Conservation (phyloP, 2,888 invertebrate genomes). For the Zhengitettix transpicula region DNA sequence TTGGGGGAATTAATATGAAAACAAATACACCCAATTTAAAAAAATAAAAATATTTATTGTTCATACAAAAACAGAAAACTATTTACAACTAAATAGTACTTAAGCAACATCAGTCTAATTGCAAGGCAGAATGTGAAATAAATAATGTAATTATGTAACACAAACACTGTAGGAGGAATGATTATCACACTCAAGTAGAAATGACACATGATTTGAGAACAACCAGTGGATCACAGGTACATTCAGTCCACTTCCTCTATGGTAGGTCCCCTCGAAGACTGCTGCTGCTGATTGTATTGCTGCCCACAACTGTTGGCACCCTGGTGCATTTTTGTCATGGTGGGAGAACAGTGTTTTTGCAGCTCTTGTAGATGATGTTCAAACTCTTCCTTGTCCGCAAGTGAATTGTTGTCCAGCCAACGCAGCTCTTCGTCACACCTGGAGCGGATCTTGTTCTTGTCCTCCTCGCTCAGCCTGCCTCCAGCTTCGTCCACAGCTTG, state of each 20-base stretch:
- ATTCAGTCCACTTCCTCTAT: slow-evolving; percentile 32
- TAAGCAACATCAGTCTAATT: too few relatives aligned
- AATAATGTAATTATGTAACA: too few relatives aligned
- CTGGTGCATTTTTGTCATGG: slow-evolving; percentile 25
- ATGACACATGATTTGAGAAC: too few relatives aligned
- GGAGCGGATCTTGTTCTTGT: slow-evolving; percentile 22
- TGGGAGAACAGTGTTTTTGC: slow-evolving; percentile 24
- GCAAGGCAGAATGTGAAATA: too few relatives aligned
- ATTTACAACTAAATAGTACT: too few relatives aligned
- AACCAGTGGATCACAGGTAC: too few relatives aligned
- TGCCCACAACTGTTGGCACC: slow-evolving; percentile 8
- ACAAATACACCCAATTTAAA: too few relatives aligned
- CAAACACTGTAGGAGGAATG: too few relatives aligned
- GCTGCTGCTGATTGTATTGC: background rate
- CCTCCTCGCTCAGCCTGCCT: slow-evolving; percentile 23
- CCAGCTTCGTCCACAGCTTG: slow-evolving; percentile 35
- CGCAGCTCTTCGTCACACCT: slow-evolving; percentile 23
- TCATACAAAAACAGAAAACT: too few relatives aligned
- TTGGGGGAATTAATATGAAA: too few relatives aligned
- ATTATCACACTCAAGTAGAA: too few relatives aligned
- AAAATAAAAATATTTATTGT: too few relatives aligned
- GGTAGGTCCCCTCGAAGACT: slow-evolving; percentile 26
- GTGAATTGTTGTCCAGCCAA: slow-evolving; percentile 31
- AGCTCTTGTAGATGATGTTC: slow-evolving; percentile 26
- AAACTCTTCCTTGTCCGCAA: slow-evolving; percentile 30